Percentiles rank a stretch among this genome's conserved stretches.
phyloP scores from a whole-genome alignment of 2,797 vertebrate species.

The Peromyscus melanophrys region DNA sequence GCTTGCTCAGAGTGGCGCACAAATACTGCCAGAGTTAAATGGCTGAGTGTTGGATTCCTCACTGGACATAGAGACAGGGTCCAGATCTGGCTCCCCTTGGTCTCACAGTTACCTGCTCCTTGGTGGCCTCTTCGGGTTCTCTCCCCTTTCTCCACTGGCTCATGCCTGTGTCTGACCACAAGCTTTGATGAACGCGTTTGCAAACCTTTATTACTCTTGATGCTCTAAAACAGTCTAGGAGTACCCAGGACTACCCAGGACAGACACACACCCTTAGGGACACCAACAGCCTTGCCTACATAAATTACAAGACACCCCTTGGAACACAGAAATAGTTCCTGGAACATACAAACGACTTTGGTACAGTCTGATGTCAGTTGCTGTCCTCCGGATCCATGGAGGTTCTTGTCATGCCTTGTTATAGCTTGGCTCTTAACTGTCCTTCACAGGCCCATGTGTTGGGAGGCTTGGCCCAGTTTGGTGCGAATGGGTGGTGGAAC shows the following conservation, averaged over 20 bases:
- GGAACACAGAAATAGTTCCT: neutral
- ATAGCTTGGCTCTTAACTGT: neutral
- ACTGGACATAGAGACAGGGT: neutral
- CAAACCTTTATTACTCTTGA: neutral
- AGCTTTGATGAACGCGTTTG: neutral
- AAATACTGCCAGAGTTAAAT: neutral
- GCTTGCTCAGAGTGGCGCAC: neutral
- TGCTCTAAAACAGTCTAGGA: neutral
- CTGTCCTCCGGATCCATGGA: neutral
- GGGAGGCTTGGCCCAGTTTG: neutral
- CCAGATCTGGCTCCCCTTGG: neutral
- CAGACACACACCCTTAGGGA: fast-evolving
- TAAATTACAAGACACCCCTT: neutral
- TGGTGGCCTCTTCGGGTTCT: neutral
- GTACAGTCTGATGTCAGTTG: neutral
- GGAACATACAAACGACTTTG: neutral
- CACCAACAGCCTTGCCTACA: neutral
- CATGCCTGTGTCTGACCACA: neutral
- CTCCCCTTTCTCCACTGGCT: neutral
- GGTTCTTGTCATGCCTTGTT: neutral
- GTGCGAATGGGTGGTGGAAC: neutral
- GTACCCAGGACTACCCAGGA: neutral
- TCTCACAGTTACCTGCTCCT: neutral
- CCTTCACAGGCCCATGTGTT: neutral
- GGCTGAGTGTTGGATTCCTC: neutral